Base-by-base conservation (phyloP, 1,140 invertebrate genomes). In the Trypoxylus dichotomus region DNA sequence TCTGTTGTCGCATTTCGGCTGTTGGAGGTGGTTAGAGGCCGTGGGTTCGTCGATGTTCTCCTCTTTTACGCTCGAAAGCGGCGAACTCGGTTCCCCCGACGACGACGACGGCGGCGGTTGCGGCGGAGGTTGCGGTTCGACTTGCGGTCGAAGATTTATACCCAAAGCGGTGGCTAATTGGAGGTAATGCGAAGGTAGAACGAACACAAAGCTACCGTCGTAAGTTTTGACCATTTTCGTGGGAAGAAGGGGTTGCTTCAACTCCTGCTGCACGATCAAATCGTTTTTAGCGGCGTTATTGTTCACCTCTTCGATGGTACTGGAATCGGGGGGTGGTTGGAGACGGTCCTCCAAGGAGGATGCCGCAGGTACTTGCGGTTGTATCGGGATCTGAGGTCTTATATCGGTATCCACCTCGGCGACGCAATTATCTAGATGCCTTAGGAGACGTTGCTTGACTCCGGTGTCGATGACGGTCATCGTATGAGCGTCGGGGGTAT, bases 351-450 rank as follows among this genome's bases (percentile, higher is more conserved):
- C 80, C 10, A 79, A 75, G 6, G 71, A 13, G 47, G 75, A 7
- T 15, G 75, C n/a, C 47, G 74, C 6, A 32, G 27, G 37, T 42
- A 25, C 25, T 54, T 74, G 7, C 1, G 80, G 80, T 77, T 60
- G 21, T 3, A 47, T 47, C 11, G 43, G 29, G 37, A 41, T 24
- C 60, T 74, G 11, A 1, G 80, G 80, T 77, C 90, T 89, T 27
- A 92, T 86, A 81, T 93, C 91, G 32, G 91, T 84, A 82, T 93
- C 92, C 21, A 94, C 88, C 82, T 93, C 92, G 0, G 90, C 88
- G 15, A 93, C 89, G 83, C 93, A 94, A 80, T 90, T 90, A 81
- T 93, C 91, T 79, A 94, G 83, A 82, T 94, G 93, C 3, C 91
- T 87, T 1, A 94, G 83, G 8, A 95, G 86, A 19, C 92, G 88